Conservation (phyloP, 2,797 vertebrate species). For the Accipiter superciliosus region DNA sequence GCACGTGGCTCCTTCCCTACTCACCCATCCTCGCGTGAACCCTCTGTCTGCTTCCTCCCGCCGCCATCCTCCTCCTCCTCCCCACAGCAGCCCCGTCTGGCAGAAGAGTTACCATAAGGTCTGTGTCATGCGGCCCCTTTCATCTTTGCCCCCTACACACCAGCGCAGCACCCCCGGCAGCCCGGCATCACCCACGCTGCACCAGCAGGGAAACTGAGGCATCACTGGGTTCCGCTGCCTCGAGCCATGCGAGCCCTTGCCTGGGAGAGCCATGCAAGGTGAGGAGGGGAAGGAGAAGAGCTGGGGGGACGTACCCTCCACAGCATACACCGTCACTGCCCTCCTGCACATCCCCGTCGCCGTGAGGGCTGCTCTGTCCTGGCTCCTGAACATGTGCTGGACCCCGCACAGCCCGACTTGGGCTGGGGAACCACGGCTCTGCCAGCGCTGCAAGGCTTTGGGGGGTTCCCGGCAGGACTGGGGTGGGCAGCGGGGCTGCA, state of each 20-base stretch:
- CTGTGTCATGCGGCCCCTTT: background rate
- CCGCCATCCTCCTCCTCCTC: background rate
- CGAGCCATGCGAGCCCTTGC: rapidly evolving
- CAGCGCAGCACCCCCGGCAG: background rate
- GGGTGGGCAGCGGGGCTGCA: background rate
- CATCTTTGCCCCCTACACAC: background rate
- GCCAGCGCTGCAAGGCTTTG: background rate
- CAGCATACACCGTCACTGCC: background rate
- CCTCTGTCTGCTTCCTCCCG: background rate
- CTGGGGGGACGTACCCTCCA: rapidly evolving
- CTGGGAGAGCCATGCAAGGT: background rate
- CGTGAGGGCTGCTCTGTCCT: rapidly evolving
- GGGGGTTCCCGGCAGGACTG: background rate
- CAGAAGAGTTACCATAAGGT: background rate
- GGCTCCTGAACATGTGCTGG: rapidly evolving
- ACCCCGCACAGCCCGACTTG: rapidly evolving
- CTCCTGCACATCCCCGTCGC: background rate
- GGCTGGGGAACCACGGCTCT: background rate
- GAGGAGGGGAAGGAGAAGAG: background rate
- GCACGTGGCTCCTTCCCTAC: background rate
- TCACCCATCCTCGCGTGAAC: background rate
- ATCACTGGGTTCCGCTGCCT: background rate
- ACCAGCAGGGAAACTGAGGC: background rate
- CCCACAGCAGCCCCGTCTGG: background rate
- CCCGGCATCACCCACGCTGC: background rate